A percentile compares a stretch with the other conserved stretches of the same genome.
phyloP scores from a whole-genome alignment of 2,888 invertebrate species.

The Agrotis segetum region DNA sequence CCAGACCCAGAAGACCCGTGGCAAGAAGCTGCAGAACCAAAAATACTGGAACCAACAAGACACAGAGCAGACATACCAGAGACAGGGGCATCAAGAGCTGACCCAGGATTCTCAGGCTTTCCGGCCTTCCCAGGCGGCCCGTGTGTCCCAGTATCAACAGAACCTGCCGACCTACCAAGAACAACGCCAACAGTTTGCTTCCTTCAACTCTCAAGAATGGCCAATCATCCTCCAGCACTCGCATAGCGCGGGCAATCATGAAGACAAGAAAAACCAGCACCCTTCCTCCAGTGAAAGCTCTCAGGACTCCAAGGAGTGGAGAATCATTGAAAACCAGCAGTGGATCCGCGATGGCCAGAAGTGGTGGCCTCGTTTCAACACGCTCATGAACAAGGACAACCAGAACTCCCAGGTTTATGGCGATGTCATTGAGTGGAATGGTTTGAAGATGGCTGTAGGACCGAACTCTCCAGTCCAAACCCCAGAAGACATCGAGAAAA shows the following conservation, averaged over 20 bases:
- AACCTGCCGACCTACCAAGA: conserved; percentile 18
- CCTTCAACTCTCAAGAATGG: conserved; percentile 36
- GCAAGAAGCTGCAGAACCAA: conserved; percentile 24
- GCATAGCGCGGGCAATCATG: conserved; percentile 29
- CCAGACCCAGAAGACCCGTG: conserved; percentile 22
- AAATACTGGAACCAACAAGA: conserved; percentile 12
- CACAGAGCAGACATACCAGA: conserved; percentile 24
- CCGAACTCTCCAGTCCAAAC: conserved; percentile 66
- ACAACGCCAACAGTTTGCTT: conserved; percentile 18
- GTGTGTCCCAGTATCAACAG: conserved; percentile 22
- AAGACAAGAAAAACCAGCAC: conserved; percentile 36
- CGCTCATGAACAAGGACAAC: conserved; percentile 63
- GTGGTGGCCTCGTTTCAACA: conserved; percentile 66
- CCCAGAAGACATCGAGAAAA: conserved; percentile 76
- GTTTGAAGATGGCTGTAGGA: conserved; percentile 68
- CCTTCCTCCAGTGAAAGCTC: conserved; percentile 59
- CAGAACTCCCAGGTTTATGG: conserved; percentile 53
- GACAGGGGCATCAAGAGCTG: background rate
- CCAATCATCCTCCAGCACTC: conserved; percentile 9
- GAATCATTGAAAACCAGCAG: conserved; percentile 22
- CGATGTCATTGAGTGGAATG: conserved; percentile 75
- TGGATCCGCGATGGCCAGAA: conserved; percentile 45
- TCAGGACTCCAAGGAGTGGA: conserved; percentile 59
- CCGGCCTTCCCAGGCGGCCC: conserved; percentile 5
- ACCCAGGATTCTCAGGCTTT: too few relatives aligned